phyloP scores from a whole-genome alignment of 1,140 invertebrate species.

The Penaeus chinensis region DNA sequence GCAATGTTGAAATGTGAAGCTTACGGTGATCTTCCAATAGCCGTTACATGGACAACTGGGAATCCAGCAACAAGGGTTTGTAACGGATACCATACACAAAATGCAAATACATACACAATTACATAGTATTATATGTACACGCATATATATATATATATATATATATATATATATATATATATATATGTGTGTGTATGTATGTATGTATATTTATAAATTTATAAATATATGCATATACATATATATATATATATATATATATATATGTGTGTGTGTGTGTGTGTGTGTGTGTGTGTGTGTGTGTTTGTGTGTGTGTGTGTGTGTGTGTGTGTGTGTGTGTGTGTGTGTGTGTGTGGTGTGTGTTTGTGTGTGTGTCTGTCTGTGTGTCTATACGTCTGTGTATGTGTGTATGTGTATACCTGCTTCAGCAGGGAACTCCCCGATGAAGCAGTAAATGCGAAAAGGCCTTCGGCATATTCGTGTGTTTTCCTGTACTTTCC shows the following conservation, averaged over 20 bases:
- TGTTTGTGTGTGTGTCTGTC: background rate
- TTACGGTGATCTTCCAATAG: constrained; percentile 94
- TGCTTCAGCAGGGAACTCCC: too few species aligned
- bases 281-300: too few species aligned
- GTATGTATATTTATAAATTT: too few species aligned
- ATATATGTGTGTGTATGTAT: too few species aligned
- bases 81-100: background rate
- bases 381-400: constrained; percentile 15
- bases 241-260: too few species aligned
- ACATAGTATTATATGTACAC: background rate
- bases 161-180: background rate
- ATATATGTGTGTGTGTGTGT: too few species aligned
- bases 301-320: too few species aligned
- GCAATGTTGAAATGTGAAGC: constrained; percentile 93
- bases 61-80: constrained; percentile 33
- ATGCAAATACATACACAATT: background rate
- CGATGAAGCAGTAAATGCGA: too few species aligned
- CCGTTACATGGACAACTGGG: constrained; percentile 90
- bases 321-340: too few species aligned
- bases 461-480: too few species aligned
- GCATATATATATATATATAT: background rate
- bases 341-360: background rate
- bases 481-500: too few species aligned
- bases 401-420: constrained; percentile 1
- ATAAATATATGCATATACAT: too few species aligned